Conservation (phyloP, 35 echinoderm and acorn worm species). For the Anneissia japonica region DNA sequence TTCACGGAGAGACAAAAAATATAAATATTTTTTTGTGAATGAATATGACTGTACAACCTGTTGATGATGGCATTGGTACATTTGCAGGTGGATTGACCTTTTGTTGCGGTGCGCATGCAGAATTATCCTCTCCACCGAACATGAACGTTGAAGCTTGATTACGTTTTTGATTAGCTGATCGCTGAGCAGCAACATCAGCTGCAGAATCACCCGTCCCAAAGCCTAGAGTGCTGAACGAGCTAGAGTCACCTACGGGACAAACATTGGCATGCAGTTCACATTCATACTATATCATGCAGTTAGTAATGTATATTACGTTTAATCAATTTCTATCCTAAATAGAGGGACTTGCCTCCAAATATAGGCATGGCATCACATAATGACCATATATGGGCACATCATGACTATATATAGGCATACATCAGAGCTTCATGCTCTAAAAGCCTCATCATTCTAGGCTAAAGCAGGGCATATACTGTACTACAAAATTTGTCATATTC, state of each 20-base stretch:
- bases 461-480: too few species aligned
- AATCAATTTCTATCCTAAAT: too few species aligned
- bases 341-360: too few species aligned
- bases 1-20: too few species aligned
- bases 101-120: background rate
- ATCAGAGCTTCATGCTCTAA: too few species aligned
- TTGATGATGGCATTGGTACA: background rate
- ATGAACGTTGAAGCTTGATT: background rate
- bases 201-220: background rate
- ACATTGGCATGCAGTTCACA: background rate
- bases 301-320: background rate
- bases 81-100: background rate
- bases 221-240: background rate
- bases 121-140: background rate
- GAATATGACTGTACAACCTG: background rate
- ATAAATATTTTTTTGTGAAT: background rate
- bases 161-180: background rate
- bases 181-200: background rate
- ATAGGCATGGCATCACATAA: too few species aligned
- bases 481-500: too few species aligned
- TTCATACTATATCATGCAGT: background rate
- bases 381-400: too few species aligned
- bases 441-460: too few species aligned
- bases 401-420: too few species aligned
- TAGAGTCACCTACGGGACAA: background rate